Conservation (phyloP, 2,113 vertebrate genomes). For the Ciconia boyciana region DNA sequence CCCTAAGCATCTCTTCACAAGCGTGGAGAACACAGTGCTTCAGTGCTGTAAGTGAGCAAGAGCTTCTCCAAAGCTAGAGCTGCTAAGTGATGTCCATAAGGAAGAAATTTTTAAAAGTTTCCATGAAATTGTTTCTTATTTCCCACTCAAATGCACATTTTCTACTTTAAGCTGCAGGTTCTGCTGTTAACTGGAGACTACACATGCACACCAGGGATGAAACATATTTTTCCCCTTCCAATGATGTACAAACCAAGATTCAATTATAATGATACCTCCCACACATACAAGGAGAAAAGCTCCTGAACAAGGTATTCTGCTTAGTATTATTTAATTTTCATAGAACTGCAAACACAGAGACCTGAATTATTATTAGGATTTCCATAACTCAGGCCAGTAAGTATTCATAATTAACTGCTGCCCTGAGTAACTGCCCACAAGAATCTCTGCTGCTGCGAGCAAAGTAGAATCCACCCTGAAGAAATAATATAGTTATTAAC, state of each 20-base stretch:
- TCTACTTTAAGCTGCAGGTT: neutral
- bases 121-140: neutral
- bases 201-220: neutral
- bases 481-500: neutral
- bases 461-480: neutral
- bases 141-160: neutral
- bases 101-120: neutral
- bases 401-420: neutral
- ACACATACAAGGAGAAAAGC: neutral
- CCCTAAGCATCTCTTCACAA: neutral
- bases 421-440: neutral
- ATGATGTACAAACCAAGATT: neutral
- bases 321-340: neutral
- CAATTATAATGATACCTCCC: neutral
- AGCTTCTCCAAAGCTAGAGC: neutral
- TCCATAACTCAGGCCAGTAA: neutral
- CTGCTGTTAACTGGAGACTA: neutral
- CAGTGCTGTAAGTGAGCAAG: neutral
- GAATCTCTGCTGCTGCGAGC: neutral
- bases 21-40: fast-evolving
- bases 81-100: neutral
- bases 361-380: neutral
- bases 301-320: neutral
- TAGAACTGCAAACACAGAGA: neutral
- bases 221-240: neutral